Evolutionary conservation across 92 coral and sea anemone species (phyloP), one percentile per base, ranked within the genome.

Genomic region (Galaxea fascicularis): DNA sequence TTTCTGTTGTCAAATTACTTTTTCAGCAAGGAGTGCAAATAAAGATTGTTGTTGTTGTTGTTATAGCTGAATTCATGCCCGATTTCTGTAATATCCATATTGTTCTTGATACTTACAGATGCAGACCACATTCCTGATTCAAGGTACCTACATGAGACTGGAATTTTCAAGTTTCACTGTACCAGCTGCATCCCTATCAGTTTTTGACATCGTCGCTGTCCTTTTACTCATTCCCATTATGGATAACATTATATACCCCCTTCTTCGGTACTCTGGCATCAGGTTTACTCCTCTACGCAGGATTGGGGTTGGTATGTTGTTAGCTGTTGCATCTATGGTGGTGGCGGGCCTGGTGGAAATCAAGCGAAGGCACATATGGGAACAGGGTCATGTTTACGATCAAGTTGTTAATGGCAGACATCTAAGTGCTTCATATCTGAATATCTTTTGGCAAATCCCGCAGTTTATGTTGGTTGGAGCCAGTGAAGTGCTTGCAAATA

Each of bases 391-490:
- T 51, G 4, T 21, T 24, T 30, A 44, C 6, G 8, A 0, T 1
- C 90, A 87, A 51, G 21, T 0, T 3, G 70, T 81, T 27, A 88
- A 91, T 53, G 79, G 87, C 10, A 59, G 35, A 41, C 0, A 3
- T 0, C 60, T 26, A 25, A 78, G 45, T 14, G 95, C 93, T 27
- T 90, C 99, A 58, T 25, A 80, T 30, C 74, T 88, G 12, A 78
- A 57, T 30, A 77, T 96, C 52, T 93, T 94, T 82, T 92, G 89
- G 79, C 99, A 96, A 85, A 87, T 89, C 15, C 96, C 96, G 39
- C 98, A 96, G 84, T 94, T 92, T 75, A 25, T 92, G 30, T 89
- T 96, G 26, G 66, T 96, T 92, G 99, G 98, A 21, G 77, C 94
- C 8, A 91, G 98, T 82, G 98, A 96, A 57, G 95, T 96, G 45